Conservation (phyloP, 2,797 vertebrate genomes). For the Coregonus ussuriensis region DNA sequence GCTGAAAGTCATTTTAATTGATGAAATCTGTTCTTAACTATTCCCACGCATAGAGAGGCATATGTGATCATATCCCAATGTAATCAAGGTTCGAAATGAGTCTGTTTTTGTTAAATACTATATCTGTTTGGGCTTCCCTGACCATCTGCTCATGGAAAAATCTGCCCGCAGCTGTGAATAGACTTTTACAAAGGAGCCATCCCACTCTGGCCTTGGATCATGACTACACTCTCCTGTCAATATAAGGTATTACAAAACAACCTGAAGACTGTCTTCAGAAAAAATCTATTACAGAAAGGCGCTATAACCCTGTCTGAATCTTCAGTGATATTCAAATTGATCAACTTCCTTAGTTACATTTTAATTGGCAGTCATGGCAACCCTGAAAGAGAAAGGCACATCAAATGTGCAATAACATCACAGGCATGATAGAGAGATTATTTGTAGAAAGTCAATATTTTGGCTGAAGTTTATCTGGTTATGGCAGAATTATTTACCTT, state of each 20-base stretch:
- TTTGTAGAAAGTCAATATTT: neutral
- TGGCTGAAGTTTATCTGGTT: neutral
- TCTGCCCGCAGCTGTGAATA: too few relatives aligned
- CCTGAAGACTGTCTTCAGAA: neutral
- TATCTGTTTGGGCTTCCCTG: too few relatives aligned
- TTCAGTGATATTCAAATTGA: neutral
- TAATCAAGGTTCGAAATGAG: too few relatives aligned
- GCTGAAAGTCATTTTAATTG: too few relatives aligned
- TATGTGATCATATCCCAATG: too few relatives aligned
- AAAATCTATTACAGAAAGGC: neutral
- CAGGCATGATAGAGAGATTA: neutral
- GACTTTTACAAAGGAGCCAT: neutral
- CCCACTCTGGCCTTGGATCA: neutral
- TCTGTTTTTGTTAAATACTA: too few relatives aligned
- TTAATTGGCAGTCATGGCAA: neutral
- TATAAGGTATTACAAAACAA: too few relatives aligned
- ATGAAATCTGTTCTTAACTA: too few relatives aligned
- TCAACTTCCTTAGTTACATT: neutral
- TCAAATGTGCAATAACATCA: neutral
- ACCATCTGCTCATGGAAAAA: too few relatives aligned
- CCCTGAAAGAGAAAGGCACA: constrained; percentile 6
- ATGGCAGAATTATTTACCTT: neutral
- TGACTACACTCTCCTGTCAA: neutral
- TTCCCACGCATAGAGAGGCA: too few relatives aligned
- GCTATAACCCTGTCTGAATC: neutral